Percentiles rank a stretch among this genome's conserved stretches.
These are phyloP conservation scores for Hylomyscus alleni DNA, from an alignment of 2,797 vertebrate genomes.

Conservation along the genomic window DNA sequence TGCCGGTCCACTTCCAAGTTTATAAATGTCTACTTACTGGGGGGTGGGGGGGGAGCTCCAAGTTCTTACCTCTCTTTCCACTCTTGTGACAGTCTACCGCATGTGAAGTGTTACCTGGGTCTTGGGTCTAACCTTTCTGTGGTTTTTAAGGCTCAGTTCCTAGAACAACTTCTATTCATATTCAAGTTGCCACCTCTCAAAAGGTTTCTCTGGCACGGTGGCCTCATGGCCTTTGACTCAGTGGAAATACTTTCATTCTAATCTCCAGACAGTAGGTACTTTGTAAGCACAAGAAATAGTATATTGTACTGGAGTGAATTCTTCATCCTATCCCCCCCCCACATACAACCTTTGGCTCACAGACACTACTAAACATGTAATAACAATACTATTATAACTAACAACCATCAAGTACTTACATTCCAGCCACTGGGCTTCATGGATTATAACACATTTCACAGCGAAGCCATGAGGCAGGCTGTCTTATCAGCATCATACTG, in stretches of 20 bases:
- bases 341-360: neutral
- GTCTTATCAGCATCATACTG: neutral
- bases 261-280: neutral
- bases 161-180: neutral
- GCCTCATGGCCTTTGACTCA: neutral
- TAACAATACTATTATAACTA: neutral
- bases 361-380: neutral
- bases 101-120: no score
- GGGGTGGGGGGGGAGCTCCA: rapidly evolving
- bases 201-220: neutral
- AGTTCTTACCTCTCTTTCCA: neutral
- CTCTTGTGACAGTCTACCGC: neutral
- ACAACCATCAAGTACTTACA: neutral
- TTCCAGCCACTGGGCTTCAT: neutral
- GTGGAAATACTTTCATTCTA: neutral
- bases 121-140: neutral
- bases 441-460: slow-evolving; percentile 1
- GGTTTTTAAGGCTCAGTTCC: neutral
- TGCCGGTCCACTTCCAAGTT: neutral
- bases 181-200: neutral
- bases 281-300: neutral
- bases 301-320: neutral
- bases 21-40: neutral
- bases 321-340: neutral
- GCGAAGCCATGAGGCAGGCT: neutral